These are phyloP conservation scores for Euplexia lucipara DNA, from an alignment of 2,888 invertebrate genomes.

Conservation along the genomic window DNA sequence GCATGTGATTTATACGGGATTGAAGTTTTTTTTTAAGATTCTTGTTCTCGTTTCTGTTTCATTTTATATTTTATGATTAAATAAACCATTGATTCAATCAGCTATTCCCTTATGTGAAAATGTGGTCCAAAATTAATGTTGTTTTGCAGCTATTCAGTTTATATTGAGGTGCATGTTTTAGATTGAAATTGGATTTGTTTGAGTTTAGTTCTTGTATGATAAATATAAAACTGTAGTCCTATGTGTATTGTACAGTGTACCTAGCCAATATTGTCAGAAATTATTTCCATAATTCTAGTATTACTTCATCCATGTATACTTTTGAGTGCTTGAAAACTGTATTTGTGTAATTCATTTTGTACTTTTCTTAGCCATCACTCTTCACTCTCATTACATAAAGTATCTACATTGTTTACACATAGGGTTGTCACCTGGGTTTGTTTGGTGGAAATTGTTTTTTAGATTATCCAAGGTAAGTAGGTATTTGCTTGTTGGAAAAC, in stretches of 20 bases:
- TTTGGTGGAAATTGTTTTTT: constrained; percentile 2
- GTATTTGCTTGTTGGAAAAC: neutral
- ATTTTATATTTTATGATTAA: neutral
- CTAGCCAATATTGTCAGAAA: constrained; percentile 34
- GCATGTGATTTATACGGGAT: constrained; percentile 24
- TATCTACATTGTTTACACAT: constrained; percentile 34
- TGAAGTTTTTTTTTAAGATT: constrained; percentile 7
- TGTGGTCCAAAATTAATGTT: constrained; percentile 23
- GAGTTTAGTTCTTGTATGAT: constrained; percentile 35
- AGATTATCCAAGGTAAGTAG: neutral
- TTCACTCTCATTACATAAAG: constrained; percentile 34
- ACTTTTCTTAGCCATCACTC: constrained; percentile 26
- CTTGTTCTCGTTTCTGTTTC: constrained; percentile 10
- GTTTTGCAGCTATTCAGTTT: constrained; percentile 33
- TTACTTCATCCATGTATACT: constrained; percentile 42
- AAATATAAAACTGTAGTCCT: constrained; percentile 39
- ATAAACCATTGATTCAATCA: constrained; percentile 15
- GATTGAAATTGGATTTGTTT: constrained; percentile 33
- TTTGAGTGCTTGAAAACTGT: constrained; percentile 56
- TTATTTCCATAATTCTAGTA: constrained; percentile 32
- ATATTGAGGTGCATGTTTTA: constrained; percentile 55
- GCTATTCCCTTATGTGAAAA: constrained; percentile 27
- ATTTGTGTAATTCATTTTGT: constrained; percentile 35
- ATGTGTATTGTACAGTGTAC: constrained; percentile 50
- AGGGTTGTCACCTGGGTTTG: constrained; percentile 33